Percentiles rank a stretch among this genome's conserved stretches.
Evolutionary conservation across 2,797 vertebrate genomes (phyloP).

Genomic region (Neostethus bicornis): DNA sequence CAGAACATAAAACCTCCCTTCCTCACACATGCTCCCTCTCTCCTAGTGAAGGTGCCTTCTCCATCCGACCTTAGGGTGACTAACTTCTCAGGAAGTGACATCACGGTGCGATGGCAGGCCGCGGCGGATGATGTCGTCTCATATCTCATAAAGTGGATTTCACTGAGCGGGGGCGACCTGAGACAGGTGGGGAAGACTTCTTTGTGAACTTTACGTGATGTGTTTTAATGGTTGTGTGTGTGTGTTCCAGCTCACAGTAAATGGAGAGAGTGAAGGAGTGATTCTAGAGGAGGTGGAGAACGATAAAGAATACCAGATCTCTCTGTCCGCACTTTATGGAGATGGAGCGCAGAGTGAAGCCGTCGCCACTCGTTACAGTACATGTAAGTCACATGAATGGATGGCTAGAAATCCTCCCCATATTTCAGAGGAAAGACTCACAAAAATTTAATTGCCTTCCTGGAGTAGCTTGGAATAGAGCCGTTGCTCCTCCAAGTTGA

Average conservation of each 20-base stretch:
- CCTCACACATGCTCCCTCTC: constrained; percentile 1
- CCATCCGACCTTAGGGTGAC: constrained; percentile 84
- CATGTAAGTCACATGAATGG: constrained; percentile 82
- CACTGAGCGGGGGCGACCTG: constrained; percentile 85
- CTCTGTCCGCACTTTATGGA: constrained; percentile 89
- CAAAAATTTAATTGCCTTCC: no score
- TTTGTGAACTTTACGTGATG: no score
- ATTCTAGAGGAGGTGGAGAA: constrained; percentile 85
- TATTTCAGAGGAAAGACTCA: no score
- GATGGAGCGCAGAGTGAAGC: constrained; percentile 91
- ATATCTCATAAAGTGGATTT: constrained; percentile 94
- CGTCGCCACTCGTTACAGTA: constrained; percentile 86
- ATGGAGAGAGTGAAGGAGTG: constrained; percentile 80
- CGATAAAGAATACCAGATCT: constrained; percentile 89
- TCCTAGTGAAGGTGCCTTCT: constrained; percentile 86
- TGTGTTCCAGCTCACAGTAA: constrained; percentile 81
- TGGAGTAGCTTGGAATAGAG: no score
- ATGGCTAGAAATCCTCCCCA: no score
- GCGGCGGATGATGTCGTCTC: constrained; percentile 86
- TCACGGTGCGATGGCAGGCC: constrained; percentile 85
- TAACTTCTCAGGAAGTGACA: constrained; percentile 83
- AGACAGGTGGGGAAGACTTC: constrained; percentile 85
- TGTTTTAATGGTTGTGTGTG: background rate
- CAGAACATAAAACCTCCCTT: background rate
- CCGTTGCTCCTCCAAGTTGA: no score